Base-by-base conservation (phyloP, 30 jellyfish, hydroid and myxozoan genomes). In the Hydra vulgaris region DNA sequence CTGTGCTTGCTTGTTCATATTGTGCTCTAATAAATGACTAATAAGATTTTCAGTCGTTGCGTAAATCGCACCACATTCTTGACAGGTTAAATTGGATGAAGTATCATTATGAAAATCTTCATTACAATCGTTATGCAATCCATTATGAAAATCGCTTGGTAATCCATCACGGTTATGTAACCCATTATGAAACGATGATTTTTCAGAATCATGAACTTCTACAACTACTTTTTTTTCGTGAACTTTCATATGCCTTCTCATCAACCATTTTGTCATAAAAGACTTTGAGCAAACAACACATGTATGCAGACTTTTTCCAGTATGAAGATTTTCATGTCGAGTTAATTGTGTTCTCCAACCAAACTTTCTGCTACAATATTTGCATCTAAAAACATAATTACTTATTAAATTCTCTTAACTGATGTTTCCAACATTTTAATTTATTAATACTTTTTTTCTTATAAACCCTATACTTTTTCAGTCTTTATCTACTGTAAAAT, bases 281-380 rank as follows among this genome's bases (percentile, higher is more conserved):
- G 85, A 53, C 67, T 78, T 78, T 52, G 74, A 26, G 54, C 85
- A 78, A n/a, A 78, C 54, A 15, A 12, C 53, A n/a, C 85, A 78
- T 15, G 61, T 66, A 61, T 78, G 85, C 56, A 78, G 25, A 19
- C 85, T 74, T 53, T 78, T 78, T 3, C 85, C 85, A 78, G 85
- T 78, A 69, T 78, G 85, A 15, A 78, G 79, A 23, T 54, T 78
- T 61, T 78, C 85, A 26, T 78, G 85, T 18, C 55, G n/a, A 15
- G 85, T 27, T 27, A 78, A 26, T 61, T 78, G 85, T 54, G 85
- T 61, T 24, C 54, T 78, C 85, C 85, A 78, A 24, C 85, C 85
- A 78, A 78, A 78, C 18, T 78, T 78, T 40, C 77, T 66, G 40
- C 74, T 22, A 54, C 85, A 78, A 61, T 78, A 78, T 61, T 78